Evolutionary conservation across 2,113 vertebrate species (phyloP).

Genomic region (Reinhardtius hippoglossoides): DNA sequence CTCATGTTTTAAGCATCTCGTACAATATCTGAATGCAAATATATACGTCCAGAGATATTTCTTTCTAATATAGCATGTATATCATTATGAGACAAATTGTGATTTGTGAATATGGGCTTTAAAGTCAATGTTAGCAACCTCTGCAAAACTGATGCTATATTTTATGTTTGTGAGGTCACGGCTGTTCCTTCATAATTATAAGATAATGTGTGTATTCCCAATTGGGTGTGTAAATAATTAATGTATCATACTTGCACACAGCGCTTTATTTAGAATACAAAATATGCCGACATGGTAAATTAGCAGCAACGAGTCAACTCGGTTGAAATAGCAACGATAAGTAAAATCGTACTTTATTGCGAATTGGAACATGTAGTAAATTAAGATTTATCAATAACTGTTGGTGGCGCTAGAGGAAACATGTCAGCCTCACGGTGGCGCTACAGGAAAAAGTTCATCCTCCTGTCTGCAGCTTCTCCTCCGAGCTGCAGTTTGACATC

Average conservation of each 20-base stretch:
- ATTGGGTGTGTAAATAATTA: conserved; percentile 27
- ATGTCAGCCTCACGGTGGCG: no score
- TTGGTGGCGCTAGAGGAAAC: neutral
- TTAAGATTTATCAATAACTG: no score
- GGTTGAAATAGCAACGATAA: neutral
- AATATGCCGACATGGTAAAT: neutral
- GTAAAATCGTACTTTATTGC: no score
- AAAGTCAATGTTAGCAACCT: no score
- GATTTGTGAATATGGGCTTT: neutral
- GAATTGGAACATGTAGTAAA: no score
- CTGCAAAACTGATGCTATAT: neutral
- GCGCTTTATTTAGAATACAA: conserved; percentile 4
- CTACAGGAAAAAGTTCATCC: no score
- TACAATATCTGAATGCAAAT: no score
- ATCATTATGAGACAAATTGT: no score
- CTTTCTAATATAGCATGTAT: no score
- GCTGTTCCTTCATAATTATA: conserved; percentile 38
- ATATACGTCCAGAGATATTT: neutral
- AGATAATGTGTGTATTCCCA: conserved; percentile 38
- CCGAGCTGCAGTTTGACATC: neutral
- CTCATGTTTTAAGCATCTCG: no score
- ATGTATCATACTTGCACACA: conserved; percentile 10
- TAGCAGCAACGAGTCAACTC: neutral
- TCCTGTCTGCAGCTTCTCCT: no score
- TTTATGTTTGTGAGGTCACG: conserved; percentile 17